Conservation (phyloP, 2,113 vertebrate species). For the Melierax canorus region DNA sequence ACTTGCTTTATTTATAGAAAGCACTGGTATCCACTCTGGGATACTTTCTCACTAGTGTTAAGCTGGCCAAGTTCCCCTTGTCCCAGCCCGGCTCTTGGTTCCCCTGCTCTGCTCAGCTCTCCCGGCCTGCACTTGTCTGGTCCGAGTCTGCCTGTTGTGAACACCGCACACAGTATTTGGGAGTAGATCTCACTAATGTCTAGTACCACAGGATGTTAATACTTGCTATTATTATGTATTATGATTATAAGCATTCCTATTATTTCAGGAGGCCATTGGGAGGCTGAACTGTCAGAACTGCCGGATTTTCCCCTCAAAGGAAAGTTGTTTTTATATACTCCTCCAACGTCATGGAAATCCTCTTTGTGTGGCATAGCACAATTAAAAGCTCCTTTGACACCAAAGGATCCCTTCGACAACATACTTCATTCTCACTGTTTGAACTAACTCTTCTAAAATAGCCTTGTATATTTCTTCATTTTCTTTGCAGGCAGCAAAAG, state of each 20-base stretch:
- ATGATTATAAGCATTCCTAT: background rate
- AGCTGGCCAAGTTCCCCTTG: background rate
- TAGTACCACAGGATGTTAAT: background rate
- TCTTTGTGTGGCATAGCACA: background rate
- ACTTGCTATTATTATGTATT: background rate
- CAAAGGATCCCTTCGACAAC: background rate
- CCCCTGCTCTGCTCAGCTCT: background rate
- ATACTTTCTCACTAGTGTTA: background rate
- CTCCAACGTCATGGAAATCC: background rate
- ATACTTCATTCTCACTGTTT: background rate
- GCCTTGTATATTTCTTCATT: background rate
- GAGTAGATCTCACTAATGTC: background rate
- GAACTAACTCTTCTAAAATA: background rate
- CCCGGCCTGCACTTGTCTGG: background rate
- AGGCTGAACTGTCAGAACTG: background rate
- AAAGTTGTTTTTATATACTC: background rate
- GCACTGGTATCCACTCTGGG: background rate
- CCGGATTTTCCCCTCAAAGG: background rate
- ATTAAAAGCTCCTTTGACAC: background rate
- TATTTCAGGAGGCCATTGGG: background rate
- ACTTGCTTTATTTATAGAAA: conserved; percentile 57
- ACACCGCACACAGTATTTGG: background rate
- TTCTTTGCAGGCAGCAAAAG: conserved; percentile 60
- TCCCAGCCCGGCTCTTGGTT: background rate
- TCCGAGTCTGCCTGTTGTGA: background rate